Base-by-base conservation (phyloP, 2,113 vertebrate species). In the Cololabis saira region DNA sequence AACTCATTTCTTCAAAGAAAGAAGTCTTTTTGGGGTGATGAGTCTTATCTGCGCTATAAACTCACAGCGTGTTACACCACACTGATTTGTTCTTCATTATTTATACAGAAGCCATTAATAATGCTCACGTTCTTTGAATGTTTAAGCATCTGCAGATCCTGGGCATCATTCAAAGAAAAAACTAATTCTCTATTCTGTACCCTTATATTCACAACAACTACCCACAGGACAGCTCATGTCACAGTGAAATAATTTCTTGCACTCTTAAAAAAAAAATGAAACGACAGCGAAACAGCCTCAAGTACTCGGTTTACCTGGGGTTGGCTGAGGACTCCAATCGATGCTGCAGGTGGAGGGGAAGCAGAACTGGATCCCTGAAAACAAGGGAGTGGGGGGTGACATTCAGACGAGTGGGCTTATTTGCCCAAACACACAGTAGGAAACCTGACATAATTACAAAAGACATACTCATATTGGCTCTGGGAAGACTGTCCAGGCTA, bases 281-380 rank as follows among this genome's bases (percentile, higher is more conserved):
- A 27, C 24, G 5, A 27, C 24, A 27, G 24, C 24, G 24, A 27
- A 27, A 27, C 24, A 44, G 40, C 13, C 47, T 67, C 83, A 59
- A 69, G 74, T 33, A 22, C 56, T 30, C 45, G 47, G 45, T 72
- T 88, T 92, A 93, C 92, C 92, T 93, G 91, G 90, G 66, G 89
- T 85, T 64, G 88, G 89, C 55, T 90, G 92, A 44, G 85, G 67
- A 24, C 86, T 88, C 83, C 86, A 75, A 49, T 94, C 92, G 80
- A 86, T 86, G 54, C 82, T 91, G 85, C 86, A 88, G 72, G 87
- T 87, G 43, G 90, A 91, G 51, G 92, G 91, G 55, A 93, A 91
- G 78, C 90, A 89, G 81, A 93, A 93, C 91, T 93, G 91, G 90
- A 93, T 92, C 61, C 93, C 92, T 94, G 89, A 60, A 91, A 90